Evolutionary conservation across 2,113 vertebrate species (phyloP).

Genomic region (Puma concolor): DNA sequence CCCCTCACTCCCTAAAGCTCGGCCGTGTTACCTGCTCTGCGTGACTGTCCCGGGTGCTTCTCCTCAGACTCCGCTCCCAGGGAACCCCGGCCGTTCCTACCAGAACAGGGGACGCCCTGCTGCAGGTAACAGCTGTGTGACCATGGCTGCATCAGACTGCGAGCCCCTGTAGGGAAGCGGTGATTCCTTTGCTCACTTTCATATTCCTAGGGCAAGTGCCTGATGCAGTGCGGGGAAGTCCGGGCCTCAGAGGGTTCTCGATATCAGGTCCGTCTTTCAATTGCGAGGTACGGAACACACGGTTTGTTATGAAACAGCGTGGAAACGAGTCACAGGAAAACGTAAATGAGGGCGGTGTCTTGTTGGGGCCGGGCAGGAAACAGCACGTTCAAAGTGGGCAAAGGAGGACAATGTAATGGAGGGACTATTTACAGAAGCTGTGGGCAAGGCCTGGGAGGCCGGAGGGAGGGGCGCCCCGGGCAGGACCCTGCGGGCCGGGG

Average conservation of each 20-base stretch:
- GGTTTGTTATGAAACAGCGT: not conserved
- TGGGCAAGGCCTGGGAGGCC: not conserved
- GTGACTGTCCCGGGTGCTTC: rapidly evolving
- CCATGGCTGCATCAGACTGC: rapidly evolving
- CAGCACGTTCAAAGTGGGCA: not conserved
- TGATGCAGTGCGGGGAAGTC: not conserved
- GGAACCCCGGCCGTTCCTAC: not conserved
- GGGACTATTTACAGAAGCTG: not conserved
- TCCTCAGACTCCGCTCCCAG: not conserved
- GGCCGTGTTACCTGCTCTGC: not conserved
- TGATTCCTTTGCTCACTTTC: not conserved
- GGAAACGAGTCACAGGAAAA: not conserved
- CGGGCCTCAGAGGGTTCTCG: not conserved
- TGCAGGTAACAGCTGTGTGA: not conserved
- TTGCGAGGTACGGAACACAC: not conserved
- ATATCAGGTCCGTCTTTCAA: not conserved
- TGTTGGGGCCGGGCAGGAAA: not conserved
- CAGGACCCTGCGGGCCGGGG: not conserved
- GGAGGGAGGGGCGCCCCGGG: not conserved
- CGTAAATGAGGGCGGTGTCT: too few species aligned
- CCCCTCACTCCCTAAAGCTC: not conserved
- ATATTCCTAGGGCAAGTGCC: not conserved
- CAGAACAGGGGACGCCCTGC: too few species aligned
- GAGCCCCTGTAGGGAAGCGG: not conserved
- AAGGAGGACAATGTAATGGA: not conserved